These are phyloP conservation scores for Epizoanthus illoricatus DNA, from an alignment of 92 coral and sea anemone species.

Conservation along the genomic window DNA sequence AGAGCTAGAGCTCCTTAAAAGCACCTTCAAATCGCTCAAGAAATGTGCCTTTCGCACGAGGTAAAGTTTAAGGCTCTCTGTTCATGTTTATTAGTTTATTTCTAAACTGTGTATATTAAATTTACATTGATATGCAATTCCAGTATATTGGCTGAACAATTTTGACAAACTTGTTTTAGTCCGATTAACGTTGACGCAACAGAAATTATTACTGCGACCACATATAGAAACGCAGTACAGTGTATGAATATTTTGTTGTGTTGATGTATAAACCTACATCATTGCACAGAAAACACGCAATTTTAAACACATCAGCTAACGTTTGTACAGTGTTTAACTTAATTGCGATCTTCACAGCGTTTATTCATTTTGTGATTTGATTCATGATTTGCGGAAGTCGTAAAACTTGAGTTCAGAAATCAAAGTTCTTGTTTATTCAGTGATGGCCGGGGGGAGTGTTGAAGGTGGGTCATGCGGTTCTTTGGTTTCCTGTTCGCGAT, in stretches of 20 bases:
- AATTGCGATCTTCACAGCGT: too few relatives aligned
- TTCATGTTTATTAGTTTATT: constrained; percentile 10
- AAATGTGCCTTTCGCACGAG: constrained; percentile 95
- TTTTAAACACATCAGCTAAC: too few relatives aligned
- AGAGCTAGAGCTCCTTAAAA: constrained; percentile 91
- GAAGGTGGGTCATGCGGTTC: neutral
- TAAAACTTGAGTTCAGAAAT: neutral
- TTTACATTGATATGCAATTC: too few relatives aligned
- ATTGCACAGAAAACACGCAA: too few relatives aligned
- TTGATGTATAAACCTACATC: too few relatives aligned
- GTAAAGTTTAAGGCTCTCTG: constrained; percentile 46
- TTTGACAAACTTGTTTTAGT: too few relatives aligned
- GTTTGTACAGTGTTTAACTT: too few relatives aligned
- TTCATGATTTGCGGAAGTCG: neutral
- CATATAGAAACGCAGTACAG: too few relatives aligned
- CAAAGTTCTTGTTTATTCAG: neutral
- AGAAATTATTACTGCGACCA: too few relatives aligned
- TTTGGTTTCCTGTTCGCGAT: neutral
- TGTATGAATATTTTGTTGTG: too few relatives aligned
- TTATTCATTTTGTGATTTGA: neutral
- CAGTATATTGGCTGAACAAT: too few relatives aligned
- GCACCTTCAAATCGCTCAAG: constrained; percentile 79
- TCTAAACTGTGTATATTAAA: neutral
- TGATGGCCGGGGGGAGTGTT: neutral
- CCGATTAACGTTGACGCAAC: too few relatives aligned